Evolutionary conservation across 1,140 invertebrate genomes (phyloP), one percentile per base, ranked within the genome.

Genomic region (Plodia interpunctella): DNA sequence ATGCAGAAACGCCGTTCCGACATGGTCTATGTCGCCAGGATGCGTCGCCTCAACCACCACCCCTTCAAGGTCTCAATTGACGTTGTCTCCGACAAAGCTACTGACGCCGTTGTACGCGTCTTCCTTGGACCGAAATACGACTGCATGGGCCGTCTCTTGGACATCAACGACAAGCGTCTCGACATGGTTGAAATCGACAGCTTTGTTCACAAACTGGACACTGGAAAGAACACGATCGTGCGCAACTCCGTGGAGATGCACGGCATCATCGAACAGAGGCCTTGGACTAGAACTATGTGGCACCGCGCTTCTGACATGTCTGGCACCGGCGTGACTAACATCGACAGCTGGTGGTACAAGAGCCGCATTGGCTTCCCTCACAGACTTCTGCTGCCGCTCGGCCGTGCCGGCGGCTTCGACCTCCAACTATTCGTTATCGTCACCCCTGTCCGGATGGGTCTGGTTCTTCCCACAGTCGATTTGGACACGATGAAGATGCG

Each of bases 391-490:
- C 75, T 96, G 63, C 94, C 94, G 9, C 92, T 91, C 60, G 95
- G 94, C 60, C 91, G 81, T 59, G 75, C 83, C 55, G 92, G 91
- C 32, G 94, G 94, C 65, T 80, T 92, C 66, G 70, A 90, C 10
- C 93, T 92, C 78, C 91, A 93, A 73, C 80, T 95, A 64, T 94
- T 91, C 87, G 92, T 94, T 17, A 91, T 93, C 60, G 91, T 95
- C 32, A 91, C 88, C 50, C 91, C 92, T 5, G 90, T 88, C 56
- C 93, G 93, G 28, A 90, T 91, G 20, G 90, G 93, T 50, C 79
- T 94, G 19, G 78, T 94, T n/a, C 70, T 95, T 60, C 94, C 94
- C 1, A 72, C 65, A 19, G 61, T 90, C 9, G 88, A 90, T 66
- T 62, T 87, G 55, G 67, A 32, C 55, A 68, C 78, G 21, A 90